Evolutionary conservation across 2,113 vertebrate genomes (phyloP).

Genomic region (Macrotus californicus): DNA sequence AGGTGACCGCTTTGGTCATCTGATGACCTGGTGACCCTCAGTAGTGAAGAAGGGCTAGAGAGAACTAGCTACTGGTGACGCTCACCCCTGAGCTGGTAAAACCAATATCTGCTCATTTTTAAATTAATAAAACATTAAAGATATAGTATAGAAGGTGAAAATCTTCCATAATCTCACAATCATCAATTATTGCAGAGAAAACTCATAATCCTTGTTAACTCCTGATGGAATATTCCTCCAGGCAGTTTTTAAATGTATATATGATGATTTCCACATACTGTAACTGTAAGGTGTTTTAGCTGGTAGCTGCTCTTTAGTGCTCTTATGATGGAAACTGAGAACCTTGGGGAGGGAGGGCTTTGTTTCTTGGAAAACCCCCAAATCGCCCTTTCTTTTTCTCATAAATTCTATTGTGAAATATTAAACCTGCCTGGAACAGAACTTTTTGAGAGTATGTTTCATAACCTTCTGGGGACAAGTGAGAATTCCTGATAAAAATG

Average conservation of each 20-base stretch:
- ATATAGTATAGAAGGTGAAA: neutral
- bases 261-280: neutral
- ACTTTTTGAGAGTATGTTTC: slow-evolving; percentile 13
- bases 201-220: neutral
- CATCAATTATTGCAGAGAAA: neutral
- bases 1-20: neutral
- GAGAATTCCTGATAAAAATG: slow-evolving; percentile 22
- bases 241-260: neutral
- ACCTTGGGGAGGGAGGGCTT: neutral
- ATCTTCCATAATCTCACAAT: neutral
- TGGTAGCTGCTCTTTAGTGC: neutral
- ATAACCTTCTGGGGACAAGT: slow-evolving; percentile 20
- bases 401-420: slow-evolving; percentile 34
- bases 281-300: neutral
- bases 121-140: neutral
- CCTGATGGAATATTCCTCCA: neutral
- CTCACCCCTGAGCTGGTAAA: neutral
- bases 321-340: neutral
- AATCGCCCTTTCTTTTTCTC: slow-evolving; percentile 16
- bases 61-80: neutral
- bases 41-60: neutral
- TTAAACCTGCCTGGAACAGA: slow-evolving; percentile 19
- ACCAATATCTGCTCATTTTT: neutral
- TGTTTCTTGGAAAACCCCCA: neutral
- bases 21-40: neutral